phyloP scores from a whole-genome alignment of 2,888 invertebrate genomes.

The Drosophila flavopinicola region DNA sequence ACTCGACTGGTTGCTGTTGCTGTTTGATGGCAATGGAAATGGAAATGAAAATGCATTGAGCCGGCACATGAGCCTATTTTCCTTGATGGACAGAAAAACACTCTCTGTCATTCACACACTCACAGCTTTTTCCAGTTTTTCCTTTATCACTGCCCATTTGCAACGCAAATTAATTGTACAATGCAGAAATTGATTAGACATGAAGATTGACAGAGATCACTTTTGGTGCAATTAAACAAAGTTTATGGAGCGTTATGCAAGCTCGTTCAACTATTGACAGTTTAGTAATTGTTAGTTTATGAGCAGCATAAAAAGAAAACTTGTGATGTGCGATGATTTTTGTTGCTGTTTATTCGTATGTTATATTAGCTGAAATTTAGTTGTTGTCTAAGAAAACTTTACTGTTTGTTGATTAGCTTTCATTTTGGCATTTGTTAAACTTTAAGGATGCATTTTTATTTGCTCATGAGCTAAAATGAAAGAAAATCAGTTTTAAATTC shows the following conservation, averaged over 20 bases:
- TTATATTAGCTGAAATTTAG: too few species aligned
- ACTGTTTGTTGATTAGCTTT: too few species aligned
- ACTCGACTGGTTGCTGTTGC: constrained; percentile 42
- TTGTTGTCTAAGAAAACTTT: too few species aligned
- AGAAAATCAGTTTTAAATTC: too few species aligned
- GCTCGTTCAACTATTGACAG: too few species aligned
- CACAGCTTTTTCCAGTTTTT: constrained; percentile 15
- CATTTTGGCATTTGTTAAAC: too few species aligned
- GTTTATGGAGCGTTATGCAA: constrained; percentile 10
- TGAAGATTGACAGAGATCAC: not conserved
- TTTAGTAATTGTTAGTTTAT: too few species aligned
- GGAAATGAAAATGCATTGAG: constrained; percentile 27
- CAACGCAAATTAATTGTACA: constrained; percentile 42
- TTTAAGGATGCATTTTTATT: too few species aligned
- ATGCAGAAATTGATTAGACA: constrained; percentile 19
- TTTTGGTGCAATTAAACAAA: constrained; percentile 6
- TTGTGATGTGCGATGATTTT: too few species aligned
- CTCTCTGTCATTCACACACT: constrained; percentile 25
- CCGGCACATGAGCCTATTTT: constrained; percentile 45
- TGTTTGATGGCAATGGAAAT: constrained; percentile 42
- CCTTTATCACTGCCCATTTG: constrained; percentile 12
- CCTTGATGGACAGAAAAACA: constrained; percentile 40
- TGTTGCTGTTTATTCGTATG: too few species aligned
- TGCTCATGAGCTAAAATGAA: too few species aligned
- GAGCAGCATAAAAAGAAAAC: too few species aligned